A percentile compares a stretch with the other conserved stretches of the same genome.
Conservation (phyloP, 2,113 vertebrate genomes). For the Pristiophorus japonicus region DNA sequence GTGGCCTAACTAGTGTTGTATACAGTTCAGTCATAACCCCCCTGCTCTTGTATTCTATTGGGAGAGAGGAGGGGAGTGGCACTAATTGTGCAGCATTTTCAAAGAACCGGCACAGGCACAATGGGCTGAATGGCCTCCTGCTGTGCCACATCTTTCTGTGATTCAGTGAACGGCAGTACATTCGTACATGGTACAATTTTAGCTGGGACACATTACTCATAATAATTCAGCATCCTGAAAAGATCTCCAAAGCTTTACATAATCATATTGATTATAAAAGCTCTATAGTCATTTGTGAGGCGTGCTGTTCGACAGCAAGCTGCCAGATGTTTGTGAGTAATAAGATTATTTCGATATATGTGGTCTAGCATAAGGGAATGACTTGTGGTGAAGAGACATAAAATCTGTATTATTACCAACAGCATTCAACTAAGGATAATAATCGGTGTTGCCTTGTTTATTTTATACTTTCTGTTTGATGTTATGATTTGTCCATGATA, state of each 20-base stretch:
- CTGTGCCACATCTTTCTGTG: neutral
- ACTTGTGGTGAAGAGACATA: neutral
- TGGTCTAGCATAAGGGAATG: neutral
- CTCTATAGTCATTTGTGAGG: neutral
- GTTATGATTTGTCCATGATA: no score
- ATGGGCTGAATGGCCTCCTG: neutral
- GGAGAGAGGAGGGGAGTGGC: neutral
- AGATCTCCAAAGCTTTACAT: neutral
- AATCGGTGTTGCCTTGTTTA: neutral
- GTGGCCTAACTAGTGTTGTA: no score
- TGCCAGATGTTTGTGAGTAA: neutral
- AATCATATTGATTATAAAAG: neutral
- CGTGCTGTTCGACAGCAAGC: neutral
- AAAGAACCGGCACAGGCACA: neutral
- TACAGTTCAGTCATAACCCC: no score
- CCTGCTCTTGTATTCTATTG: no score
- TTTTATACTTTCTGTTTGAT: neutral
- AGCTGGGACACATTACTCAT: neutral
- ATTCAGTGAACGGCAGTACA: neutral
- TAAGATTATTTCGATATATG: neutral
- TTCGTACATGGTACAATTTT: neutral
- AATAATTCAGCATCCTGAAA: neutral
- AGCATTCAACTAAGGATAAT: neutral
- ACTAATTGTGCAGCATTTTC: neutral
- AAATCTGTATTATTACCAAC: neutral